Evolutionary conservation across 1,140 invertebrate species (phyloP).

Genomic region (Hesperophylax magnus): DNA sequence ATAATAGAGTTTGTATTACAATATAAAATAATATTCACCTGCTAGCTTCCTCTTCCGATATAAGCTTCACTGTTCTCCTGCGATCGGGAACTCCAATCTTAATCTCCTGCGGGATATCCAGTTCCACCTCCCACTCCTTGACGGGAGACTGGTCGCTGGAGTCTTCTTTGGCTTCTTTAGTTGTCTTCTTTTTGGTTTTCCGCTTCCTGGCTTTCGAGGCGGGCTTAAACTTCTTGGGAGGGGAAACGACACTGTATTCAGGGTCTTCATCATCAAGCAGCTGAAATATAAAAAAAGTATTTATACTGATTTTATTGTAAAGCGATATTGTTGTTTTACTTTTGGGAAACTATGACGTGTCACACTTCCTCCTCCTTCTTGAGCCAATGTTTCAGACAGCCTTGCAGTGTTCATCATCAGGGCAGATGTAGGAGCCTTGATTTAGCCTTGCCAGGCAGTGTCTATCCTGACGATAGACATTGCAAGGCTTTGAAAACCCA

Average conservation of each 20-base stretch:
- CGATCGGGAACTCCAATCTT: conserved; percentile 21
- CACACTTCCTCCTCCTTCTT: too few species aligned
- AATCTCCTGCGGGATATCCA: conserved; percentile 28
- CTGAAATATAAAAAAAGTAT: not conserved
- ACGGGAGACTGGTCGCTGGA: not conserved
- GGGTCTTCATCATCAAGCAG: not conserved
- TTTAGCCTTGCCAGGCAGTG: too few species aligned
- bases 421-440: too few species aligned
- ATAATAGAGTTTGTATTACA: not conserved
- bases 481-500: too few species aligned
- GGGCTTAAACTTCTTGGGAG: not conserved
- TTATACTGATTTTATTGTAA: not conserved
- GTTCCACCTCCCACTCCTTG: conserved; percentile 12
- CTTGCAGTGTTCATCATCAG: too few species aligned
- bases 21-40: conserved; percentile 15
- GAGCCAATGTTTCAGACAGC: too few species aligned
- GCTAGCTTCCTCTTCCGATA: conserved; percentile 27
- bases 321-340: not conserved
- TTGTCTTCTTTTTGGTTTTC: not conserved
- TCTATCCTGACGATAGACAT: too few species aligned
- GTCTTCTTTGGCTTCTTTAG: not conserved
- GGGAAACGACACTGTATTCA: not conserved
- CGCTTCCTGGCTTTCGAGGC: not conserved
- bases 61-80: conserved; percentile 20
- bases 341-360: too few species aligned